Evolutionary conservation across 2,797 vertebrate species (phyloP).

Genomic region (Sus cebifrons): DNA sequence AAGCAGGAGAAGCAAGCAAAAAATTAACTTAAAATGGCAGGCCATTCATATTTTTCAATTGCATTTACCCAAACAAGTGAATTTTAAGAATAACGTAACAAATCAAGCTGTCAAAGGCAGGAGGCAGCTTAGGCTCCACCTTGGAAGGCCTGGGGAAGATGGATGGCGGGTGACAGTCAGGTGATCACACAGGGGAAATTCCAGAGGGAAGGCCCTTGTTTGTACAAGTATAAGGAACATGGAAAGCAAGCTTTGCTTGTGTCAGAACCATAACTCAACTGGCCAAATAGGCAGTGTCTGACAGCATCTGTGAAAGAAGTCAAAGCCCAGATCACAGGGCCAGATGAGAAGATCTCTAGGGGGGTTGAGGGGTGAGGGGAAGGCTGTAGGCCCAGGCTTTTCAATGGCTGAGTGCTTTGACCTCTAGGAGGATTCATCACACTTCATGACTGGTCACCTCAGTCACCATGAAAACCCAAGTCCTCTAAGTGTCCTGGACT

Average conservation of each 20-base stretch:
- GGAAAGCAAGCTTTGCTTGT: background rate
- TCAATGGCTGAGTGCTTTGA: background rate
- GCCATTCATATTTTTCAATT: background rate
- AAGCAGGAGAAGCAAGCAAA: background rate
- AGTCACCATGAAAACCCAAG: background rate
- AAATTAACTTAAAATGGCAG: background rate
- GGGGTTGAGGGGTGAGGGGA: background rate
- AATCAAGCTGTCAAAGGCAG: background rate
- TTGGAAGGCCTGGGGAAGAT: conserved; percentile 24
- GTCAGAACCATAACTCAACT: background rate
- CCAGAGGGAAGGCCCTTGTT: background rate
- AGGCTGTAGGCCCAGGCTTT: background rate
- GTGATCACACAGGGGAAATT: background rate
- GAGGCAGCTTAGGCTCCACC: background rate
- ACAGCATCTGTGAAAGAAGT: conserved; percentile 2
- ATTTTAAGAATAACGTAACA: conserved; percentile 4
- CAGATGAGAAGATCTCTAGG: background rate
- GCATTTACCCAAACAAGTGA: background rate
- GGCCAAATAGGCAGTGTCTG: background rate
- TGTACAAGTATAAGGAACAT: background rate
- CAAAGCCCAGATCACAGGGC: background rate
- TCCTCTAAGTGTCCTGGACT: background rate
- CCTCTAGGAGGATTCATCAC: background rate
- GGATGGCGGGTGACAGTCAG: background rate
- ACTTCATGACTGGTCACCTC: background rate